Conservation (phyloP, 2,888 invertebrate species). For the Nymphalis polychloros region DNA sequence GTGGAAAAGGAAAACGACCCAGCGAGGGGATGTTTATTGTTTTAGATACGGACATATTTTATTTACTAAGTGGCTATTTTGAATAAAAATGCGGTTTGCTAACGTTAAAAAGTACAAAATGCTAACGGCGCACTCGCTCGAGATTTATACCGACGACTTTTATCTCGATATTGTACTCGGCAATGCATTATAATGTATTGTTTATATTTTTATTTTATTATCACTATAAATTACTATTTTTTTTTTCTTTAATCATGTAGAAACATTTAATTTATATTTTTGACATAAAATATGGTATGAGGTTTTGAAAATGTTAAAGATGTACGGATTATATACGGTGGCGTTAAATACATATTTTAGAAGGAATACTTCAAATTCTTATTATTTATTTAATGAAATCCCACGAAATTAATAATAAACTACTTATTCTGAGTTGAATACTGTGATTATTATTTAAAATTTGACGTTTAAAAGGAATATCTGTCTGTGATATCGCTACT, state of each 20-base stretch:
- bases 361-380: too few species aligned
- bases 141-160: conserved; percentile 61
- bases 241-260: not conserved
- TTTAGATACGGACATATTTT: conserved; percentile 76
- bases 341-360: too few species aligned
- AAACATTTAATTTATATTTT: not conserved
- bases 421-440: too few species aligned
- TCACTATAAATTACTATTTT: not conserved
- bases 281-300: too few species aligned
- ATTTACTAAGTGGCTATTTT: conserved; percentile 80
- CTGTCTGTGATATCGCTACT: not conserved
- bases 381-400: too few species aligned
- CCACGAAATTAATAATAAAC: too few species aligned
- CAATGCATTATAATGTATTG: conserved; percentile 20
- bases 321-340: too few species aligned
- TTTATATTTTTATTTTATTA: conserved; percentile 9
- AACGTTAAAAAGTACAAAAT: conserved; percentile 74
- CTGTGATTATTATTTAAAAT: too few species aligned
- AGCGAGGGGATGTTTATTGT: conserved; percentile 71
- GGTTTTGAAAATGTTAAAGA: too few species aligned
- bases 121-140: conserved; percentile 44
- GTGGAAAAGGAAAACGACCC: conserved; percentile 61
- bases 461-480: not conserved
- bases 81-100: conserved; percentile 78
- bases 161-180: conserved; percentile 44